A percentile compares a stretch with the other conserved stretches of the same genome.
Evolutionary conservation across 2,113 vertebrate genomes (phyloP).

Genomic region (Sylvilagus bachmani): DNA sequence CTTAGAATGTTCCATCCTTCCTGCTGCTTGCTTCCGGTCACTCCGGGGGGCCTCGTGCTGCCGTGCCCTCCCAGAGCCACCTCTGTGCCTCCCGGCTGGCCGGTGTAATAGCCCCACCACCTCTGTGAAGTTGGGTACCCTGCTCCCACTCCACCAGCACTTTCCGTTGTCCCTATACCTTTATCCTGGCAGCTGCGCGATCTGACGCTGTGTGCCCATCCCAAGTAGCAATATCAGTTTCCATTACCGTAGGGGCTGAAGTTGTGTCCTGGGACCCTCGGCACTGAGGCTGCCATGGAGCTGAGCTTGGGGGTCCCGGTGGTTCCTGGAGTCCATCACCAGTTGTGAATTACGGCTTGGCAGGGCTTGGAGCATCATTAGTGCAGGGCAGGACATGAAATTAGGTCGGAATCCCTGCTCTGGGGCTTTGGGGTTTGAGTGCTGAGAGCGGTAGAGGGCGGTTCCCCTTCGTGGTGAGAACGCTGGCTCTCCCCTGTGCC

Average conservation of each 20-base stretch:
- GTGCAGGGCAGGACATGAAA: not conserved
- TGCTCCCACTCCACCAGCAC: too few species aligned
- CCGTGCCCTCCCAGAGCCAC: not conserved
- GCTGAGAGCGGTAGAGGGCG: not conserved
- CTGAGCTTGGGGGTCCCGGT: not conserved
- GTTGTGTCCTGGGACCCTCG: not conserved
- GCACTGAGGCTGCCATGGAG: not conserved
- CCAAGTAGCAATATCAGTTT: not conserved
- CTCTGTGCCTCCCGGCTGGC: not conserved
- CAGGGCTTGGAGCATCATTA: not conserved
- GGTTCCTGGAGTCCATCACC: not conserved
- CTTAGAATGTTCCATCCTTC: not conserved
- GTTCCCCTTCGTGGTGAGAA: not conserved
- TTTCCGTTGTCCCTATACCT: not conserved
- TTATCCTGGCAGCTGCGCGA: not conserved
- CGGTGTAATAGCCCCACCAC: too few species aligned
- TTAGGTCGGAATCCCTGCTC: constrained; percentile 18
- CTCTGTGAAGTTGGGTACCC: not conserved
- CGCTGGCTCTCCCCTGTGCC: not conserved
- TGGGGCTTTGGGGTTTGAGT: not conserved
- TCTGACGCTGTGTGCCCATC: not conserved
- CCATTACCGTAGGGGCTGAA: not conserved
- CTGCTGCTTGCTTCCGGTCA: fast-evolving
- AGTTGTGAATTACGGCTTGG: not conserved
- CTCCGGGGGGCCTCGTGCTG: not conserved